phyloP scores from a whole-genome alignment of 2,113 vertebrate species.

The Pelodiscus sinensis region DNA sequence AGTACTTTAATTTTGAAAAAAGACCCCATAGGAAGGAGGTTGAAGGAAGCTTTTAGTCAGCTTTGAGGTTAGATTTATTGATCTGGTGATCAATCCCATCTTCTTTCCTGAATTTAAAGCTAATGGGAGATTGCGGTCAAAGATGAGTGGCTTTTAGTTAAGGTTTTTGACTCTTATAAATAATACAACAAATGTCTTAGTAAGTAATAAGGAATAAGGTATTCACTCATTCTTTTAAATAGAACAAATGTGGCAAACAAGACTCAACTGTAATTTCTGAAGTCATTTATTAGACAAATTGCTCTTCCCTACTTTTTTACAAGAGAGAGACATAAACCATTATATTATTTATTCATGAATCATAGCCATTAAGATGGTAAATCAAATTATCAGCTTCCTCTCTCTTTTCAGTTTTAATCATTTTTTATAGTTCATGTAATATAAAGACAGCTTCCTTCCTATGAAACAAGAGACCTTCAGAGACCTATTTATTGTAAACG shows the following conservation, averaged over 20 bases:
- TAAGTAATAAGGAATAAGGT: conserved; percentile 76
- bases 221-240: conserved; percentile 70
- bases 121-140: conserved; percentile 79
- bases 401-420: conserved; percentile 77
- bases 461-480: conserved; percentile 77
- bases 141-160: conserved; percentile 79
- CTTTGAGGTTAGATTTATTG: conserved; percentile 85
- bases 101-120: conserved; percentile 82
- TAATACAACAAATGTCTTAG: conserved; percentile 74
- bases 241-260: conserved; percentile 76
- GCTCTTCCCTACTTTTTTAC: conserved; percentile 71
- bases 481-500: conserved; percentile 75
- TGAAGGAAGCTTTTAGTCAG: conserved; percentile 84
- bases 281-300: conserved; percentile 74
- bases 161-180: conserved; percentile 77
- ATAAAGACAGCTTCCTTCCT: conserved; percentile 86
- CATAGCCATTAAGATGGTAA: conserved; percentile 83
- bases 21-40: conserved; percentile 81
- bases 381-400: conserved; percentile 86
- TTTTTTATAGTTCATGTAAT: conserved; percentile 85
- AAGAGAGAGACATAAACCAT: conserved; percentile 78
- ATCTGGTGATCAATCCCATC: conserved; percentile 82
- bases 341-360: conserved; percentile 86
- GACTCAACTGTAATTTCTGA: conserved; percentile 65
- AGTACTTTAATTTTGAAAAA: conserved; percentile 79